Percentiles rank a stretch among this genome's conserved stretches.
Conservation (phyloP, 1,140 invertebrate genomes). For the Scaptomyza hsui region DNA sequence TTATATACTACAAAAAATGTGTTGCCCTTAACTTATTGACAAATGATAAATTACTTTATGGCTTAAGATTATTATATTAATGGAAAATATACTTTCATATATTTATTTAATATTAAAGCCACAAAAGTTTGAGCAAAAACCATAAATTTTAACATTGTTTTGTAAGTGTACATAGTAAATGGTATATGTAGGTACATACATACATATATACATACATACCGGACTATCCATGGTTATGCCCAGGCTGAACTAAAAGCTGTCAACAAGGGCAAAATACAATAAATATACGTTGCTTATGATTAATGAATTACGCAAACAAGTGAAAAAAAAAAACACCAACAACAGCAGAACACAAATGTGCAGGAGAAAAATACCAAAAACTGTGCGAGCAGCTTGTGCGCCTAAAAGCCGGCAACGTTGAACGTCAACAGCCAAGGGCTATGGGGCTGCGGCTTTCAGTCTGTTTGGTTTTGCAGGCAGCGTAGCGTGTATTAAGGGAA, state of each 20-base stretch:
- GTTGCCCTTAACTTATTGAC: not conserved
- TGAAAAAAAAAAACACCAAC: slow-evolving; percentile 18
- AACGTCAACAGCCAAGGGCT: slow-evolving; percentile 36
- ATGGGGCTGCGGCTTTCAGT: slow-evolving; percentile 45
- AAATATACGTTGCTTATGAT: slow-evolving; percentile 79
- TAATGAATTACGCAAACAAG: slow-evolving; percentile 74
- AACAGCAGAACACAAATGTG: slow-evolving; percentile 1
- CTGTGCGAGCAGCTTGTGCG: slow-evolving; percentile 40
- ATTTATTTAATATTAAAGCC: slow-evolving; percentile 27
- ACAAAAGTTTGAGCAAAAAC: slow-evolving; percentile 12
- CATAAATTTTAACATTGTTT: slow-evolving; percentile 29
- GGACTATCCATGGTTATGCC: slow-evolving; percentile 35
- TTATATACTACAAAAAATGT: not conserved
- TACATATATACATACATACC: slow-evolving; percentile 25
- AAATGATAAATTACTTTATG: slow-evolving; percentile 1
- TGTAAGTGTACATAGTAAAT: slow-evolving; percentile 42
- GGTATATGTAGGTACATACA: slow-evolving; percentile 31
- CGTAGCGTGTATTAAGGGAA: slow-evolving; percentile 81
- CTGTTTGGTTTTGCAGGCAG: slow-evolving; percentile 74
- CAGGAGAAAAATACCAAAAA: slow-evolving; percentile 31
- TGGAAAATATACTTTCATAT: slow-evolving; percentile 1
- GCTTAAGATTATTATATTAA: slow-evolving; percentile 13
- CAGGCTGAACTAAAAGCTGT: slow-evolving; percentile 69
- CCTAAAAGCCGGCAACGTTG: slow-evolving; percentile 53
- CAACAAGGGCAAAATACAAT: slow-evolving; percentile 67